Base-by-base conservation (phyloP, 2,113 vertebrate species). In the Hippocampus comes region DNA sequence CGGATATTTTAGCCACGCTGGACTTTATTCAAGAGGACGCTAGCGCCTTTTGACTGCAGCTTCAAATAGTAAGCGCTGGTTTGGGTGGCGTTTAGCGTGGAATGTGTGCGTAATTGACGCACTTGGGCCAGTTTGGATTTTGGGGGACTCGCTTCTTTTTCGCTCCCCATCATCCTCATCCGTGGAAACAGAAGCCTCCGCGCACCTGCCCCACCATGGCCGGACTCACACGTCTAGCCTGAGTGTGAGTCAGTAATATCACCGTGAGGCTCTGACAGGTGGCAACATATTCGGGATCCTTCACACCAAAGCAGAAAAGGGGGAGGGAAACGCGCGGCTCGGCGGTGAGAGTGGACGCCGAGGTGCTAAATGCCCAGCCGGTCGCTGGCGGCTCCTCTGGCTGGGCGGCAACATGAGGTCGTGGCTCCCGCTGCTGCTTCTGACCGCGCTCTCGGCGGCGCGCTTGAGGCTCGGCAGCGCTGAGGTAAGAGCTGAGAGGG, bases 321-420 rank as follows among this genome's bases (percentile, higher is more conserved):
- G 48, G 48, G 48, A 17, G 71, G 75, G 27, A 48, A n/a, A n/a
- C 48, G 77, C 80, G 70, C 66, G 70, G 80, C 71, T 78, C 81
- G 81, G 61, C 81, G 81, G 57, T 64, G 78, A 66, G 84, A 82
- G 87, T 82, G 87, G 83, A 89, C 82, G 63, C 83, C 80, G 70
- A 67, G 82, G 74, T 82, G 82, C 83, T 91, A 83, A 85, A 91
- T 91, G 90, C 86, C 79, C 88, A 86, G 88, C 87, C 86, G 84
- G 85, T 84, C 87, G 89, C 83, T 72, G 73, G 88, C 87, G 88
- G 81, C 87, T 89, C 89, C 82, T 84, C 89, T 87, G 89, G 87
- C 89, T 89, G 90, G 89, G 90, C 88, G 84, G 86, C 84, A 84
- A 89, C 90, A 93, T 92, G 92, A 92, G 85, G 79, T 88, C 88